Evolutionary conservation across 2,113 vertebrate genomes (phyloP), one percentile per base, ranked within the genome.

Genomic region (Ictalurus punctatus): DNA sequence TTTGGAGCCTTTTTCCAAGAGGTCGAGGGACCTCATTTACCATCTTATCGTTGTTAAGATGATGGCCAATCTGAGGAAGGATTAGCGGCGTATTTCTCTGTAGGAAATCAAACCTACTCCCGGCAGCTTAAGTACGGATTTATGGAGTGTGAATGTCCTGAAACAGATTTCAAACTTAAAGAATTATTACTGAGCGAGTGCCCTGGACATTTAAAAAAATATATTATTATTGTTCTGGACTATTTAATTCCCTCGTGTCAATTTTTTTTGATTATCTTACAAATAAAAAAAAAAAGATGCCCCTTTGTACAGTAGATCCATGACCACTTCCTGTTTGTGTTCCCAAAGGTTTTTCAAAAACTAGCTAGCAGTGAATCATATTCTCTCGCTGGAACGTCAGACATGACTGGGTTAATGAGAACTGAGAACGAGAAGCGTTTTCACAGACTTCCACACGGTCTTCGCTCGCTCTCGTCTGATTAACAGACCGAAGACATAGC

Each of bases 1-100:
- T 71, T 52, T 17, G 13, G 74, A 25, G 21, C 12, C 27, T 52
- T 85, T 54, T 69, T 13, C 63, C 8, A 2, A 19, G 4, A 52
- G 63, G 83, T 52, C 65, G 5, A 4, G 44, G 34, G 48, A 85
- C 84, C 65, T 73, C 67, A 85, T 85, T 54, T 34, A 85, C 25
- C 48, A 37, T 73, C 61, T 52, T 69, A 84, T 67, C 44, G 16
- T 48, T 69, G 37, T 67, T 52, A 84, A 69, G 23, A 84, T 84
- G 40, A 52, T 85, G 40, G 61, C 25, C 61, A 52, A 71, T 30
- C 44, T 30, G 16, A 34, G 58, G 56, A 83, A 37, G 81, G 81
- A 83, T 83, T 63, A 83, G 9, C 21, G 21, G 9, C 27, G 30
- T 85, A 71, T 34, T 65, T 21, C 25, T n/a, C 19, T 6, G 48